Evolutionary conservation across 2,113 vertebrate genomes (phyloP), one percentile per base, ranked within the genome.

Genomic region (Diadophis punctatus): DNA sequence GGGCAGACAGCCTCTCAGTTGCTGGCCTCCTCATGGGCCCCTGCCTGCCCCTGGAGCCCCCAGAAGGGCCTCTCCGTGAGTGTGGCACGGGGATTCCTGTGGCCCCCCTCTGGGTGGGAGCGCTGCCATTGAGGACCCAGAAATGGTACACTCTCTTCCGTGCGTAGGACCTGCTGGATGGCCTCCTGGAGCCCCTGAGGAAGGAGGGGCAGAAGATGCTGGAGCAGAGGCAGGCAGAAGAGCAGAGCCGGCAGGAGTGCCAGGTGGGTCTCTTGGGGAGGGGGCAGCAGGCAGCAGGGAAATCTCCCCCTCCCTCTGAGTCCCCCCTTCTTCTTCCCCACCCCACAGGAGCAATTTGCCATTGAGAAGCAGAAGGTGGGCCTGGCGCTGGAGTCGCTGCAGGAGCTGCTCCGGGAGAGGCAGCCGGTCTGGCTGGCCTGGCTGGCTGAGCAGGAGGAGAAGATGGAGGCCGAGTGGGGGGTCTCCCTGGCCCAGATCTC

Each of bases 131-230:
- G 4, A 4, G 27, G 60, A 63, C 4, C 30, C 11, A 2, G 60
- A 11, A n/a, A n/a, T 14, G 30, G 63, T n/a, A 18, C 6, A 6
- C 6, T 34, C n/a, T 74, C 30, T 2, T 18, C 14, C n/a, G 0
- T 0, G 0, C 1, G 0, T 16, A 74, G 68, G 2, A 1, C 68
- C 8, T 18, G 16, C 68, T 74, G 2, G n/a, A 39, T 74, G 68
- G 16, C n/a, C 68, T 39, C 16, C 16, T 74, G n/a, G 68, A 39
- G n/a, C 2, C n/a, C n/a, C 68, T 74, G 7, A 39, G 2, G n/a
- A 39, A 74, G n/a, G 68, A 74, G 68, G 14, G 2, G n/a, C 14
- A 74, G 68, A 7, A 39, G 68, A 16, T 74, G 68, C 68, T 74
- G 68, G 16, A 39, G 6, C 68, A 34, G n/a, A 18, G 1, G n/a